Percentiles rank a stretch among this genome's conserved stretches.
phyloP scores from a whole-genome alignment of 2,797 vertebrate species.

The Linurgus olivaceus region DNA sequence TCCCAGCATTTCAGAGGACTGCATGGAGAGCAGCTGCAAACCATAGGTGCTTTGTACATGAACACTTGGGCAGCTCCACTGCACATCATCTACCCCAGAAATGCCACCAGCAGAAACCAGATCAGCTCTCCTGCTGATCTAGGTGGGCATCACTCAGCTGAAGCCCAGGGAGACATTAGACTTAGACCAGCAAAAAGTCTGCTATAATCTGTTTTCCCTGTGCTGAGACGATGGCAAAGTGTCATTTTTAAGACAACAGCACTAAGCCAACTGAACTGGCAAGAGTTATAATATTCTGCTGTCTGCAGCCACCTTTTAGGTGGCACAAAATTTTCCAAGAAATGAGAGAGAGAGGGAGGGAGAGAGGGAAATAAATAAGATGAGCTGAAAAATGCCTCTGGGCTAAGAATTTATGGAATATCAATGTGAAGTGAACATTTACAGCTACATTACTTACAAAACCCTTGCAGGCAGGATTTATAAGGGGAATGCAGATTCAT shows the following conservation, averaged over 20 bases:
- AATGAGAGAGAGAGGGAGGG: background rate
- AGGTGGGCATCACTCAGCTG: background rate
- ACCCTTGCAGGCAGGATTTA: background rate
- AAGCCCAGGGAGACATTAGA: background rate
- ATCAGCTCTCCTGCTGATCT: background rate
- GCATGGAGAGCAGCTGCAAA: background rate
- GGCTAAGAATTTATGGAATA: background rate
- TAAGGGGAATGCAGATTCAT: constrained; percentile 3
- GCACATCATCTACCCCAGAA: background rate
- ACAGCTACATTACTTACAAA: constrained; percentile 22
- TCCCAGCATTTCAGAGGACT: background rate
- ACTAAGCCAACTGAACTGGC: background rate
- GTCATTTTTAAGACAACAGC: background rate
- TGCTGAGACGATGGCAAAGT: background rate
- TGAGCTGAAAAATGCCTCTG: background rate
- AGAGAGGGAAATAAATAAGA: background rate
- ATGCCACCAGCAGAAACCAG: background rate
- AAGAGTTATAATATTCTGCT: background rate
- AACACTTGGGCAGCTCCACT: background rate
- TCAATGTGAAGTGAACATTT: background rate
- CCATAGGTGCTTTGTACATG: background rate
- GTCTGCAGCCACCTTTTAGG: background rate
- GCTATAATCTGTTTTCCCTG: background rate
- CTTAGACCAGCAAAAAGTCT: background rate
- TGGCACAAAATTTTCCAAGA: background rate